phyloP scores from a whole-genome alignment of 2,888 invertebrate genomes.

The Netelia melanura region DNA sequence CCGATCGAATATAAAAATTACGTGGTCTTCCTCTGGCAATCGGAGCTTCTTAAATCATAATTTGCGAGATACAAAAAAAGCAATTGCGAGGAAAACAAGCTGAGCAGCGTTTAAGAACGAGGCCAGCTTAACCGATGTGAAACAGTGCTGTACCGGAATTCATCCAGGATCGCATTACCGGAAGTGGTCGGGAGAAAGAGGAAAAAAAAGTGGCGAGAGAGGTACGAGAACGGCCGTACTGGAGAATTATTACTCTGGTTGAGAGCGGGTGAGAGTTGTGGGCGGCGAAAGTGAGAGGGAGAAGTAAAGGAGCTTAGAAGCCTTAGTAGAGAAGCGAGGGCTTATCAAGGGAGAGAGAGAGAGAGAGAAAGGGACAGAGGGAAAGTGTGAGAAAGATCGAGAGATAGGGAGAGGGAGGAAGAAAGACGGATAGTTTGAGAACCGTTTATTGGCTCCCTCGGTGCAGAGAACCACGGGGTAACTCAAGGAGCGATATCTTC shows the following conservation, averaged over 20 bases:
- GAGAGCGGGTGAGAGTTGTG: conserved; percentile 35
- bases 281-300: conserved; percentile 52
- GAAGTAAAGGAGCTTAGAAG: conserved; percentile 59
- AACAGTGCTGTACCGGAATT: conserved; percentile 4
- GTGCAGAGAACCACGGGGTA: conserved; percentile 33
- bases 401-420: not conserved
- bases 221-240: not conserved
- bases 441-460: conserved; percentile 57
- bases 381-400: too few relatives aligned
- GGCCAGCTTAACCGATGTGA: not conserved
- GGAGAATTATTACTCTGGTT: conserved; percentile 45
- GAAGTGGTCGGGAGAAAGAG: conserved; percentile 20
- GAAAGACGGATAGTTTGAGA: conserved; percentile 41
- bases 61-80: not conserved
- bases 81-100: not conserved
- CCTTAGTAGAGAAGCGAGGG: conserved; percentile 33
- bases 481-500: conserved; percentile 15
- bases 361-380: conserved; percentile 33
- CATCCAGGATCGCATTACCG: conserved; percentile 15
- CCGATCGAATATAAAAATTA: not conserved
- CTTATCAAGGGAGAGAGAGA: conserved; percentile 23
- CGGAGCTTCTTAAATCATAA: not conserved
- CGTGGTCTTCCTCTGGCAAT: not conserved
- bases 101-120: not conserved
- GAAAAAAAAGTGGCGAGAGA: not conserved